Evolutionary conservation across 1,140 invertebrate species (phyloP).

Genomic region (Brachystomella parvula): DNA sequence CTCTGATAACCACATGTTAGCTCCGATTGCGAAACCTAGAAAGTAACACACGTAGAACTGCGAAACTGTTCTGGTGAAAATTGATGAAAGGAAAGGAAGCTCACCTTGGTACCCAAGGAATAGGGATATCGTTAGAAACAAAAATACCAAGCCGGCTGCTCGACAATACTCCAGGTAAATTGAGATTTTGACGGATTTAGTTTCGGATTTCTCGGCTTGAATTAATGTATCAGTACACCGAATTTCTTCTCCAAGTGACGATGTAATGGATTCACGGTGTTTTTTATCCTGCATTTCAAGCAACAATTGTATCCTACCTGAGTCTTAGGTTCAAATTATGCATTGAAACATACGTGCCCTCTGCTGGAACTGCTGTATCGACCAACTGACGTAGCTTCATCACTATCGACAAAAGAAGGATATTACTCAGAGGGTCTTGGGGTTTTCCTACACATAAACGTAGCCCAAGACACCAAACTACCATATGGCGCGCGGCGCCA

Average conservation of each 20-base stretch:
- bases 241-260: not conserved
- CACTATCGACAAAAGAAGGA: too few relatives aligned
- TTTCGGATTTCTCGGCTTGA: conserved; percentile 79
- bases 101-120: conserved; percentile 45
- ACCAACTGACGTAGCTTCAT: too few relatives aligned
- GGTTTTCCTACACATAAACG: too few relatives aligned
- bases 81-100: not conserved
- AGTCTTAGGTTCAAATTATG: too few relatives aligned
- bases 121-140: conserved; percentile 63
- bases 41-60: conserved; percentile 44
- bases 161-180: conserved; percentile 84
- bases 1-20: conserved; percentile 82
- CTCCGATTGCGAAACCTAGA: conserved; percentile 75
- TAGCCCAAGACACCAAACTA: too few relatives aligned
- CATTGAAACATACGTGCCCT: too few relatives aligned
- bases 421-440: too few relatives aligned
- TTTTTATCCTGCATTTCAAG: too few relatives aligned
- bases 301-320: too few relatives aligned
- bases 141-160: conserved; percentile 67
- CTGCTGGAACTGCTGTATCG: too few relatives aligned
- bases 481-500: too few relatives aligned
- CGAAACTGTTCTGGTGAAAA: not conserved
- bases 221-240: conserved; percentile 50
- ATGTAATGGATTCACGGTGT: conserved; percentile 28
- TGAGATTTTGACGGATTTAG: conserved; percentile 76